Evolutionary conservation across 2,113 vertebrate genomes (phyloP).

Genomic region (Otis tarda): DNA sequence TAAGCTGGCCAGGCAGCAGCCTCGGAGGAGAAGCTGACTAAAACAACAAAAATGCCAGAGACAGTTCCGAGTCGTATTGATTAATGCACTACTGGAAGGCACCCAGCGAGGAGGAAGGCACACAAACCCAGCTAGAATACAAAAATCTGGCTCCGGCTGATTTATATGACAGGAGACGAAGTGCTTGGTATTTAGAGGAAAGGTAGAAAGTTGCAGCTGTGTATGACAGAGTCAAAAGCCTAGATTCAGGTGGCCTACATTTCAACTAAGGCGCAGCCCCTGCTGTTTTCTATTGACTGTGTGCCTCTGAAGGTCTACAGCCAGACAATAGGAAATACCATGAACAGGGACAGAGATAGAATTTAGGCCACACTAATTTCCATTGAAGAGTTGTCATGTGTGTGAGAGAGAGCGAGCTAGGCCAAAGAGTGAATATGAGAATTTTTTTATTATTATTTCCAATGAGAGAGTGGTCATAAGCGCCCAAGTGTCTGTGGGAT

Average conservation of each 20-base stretch:
- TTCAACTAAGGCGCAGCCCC: neutral
- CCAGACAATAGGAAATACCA: slow-evolving; percentile 13
- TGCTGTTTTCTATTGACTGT: slow-evolving; percentile 7
- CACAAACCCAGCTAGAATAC: slow-evolving; percentile 56
- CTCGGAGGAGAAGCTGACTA: slow-evolving; percentile 36
- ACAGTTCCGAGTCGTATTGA: slow-evolving; percentile 24
- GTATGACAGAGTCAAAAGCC: slow-evolving; percentile 22
- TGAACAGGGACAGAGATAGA: slow-evolving; percentile 16
- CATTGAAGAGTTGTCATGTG: neutral
- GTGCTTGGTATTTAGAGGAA: slow-evolving; percentile 53
- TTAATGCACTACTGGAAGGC: slow-evolving; percentile 62
- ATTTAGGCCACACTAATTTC: slow-evolving; percentile 52
- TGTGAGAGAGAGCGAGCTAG: neutral
- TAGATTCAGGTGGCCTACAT: slow-evolving; percentile 50
- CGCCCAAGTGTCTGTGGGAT: neutral
- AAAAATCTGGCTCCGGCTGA: slow-evolving; percentile 50
- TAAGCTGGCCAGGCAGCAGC: neutral
- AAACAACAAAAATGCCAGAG: slow-evolving; percentile 20
- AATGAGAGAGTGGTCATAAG: neutral
- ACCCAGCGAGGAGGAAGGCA: slow-evolving; percentile 39
- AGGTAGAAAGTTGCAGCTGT: slow-evolving; percentile 44
- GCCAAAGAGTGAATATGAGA: neutral
- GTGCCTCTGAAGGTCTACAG: neutral
- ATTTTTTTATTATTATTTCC: neutral
- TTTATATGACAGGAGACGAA: slow-evolving; percentile 58